A percentile compares a stretch with the other conserved stretches of the same genome.
These are phyloP conservation scores for Neodiprion fabricii DNA, from an alignment of 1,140 invertebrate species.

Conservation along the genomic window DNA sequence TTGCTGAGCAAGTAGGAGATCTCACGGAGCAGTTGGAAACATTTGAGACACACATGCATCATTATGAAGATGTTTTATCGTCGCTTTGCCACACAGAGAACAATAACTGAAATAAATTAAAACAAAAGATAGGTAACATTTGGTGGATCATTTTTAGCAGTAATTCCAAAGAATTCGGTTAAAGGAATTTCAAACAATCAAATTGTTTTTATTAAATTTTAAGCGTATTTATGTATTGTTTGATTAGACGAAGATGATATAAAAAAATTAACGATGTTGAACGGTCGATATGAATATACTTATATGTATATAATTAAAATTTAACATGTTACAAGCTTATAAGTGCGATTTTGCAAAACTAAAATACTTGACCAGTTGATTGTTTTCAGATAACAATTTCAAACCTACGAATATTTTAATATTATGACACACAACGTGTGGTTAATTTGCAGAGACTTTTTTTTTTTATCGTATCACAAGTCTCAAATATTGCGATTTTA, in stretches of 20 bases:
- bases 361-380: too few species aligned
- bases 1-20: slow-evolving; percentile 71
- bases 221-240: background rate
- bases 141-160: background rate
- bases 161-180: background rate
- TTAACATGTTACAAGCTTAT: too few species aligned
- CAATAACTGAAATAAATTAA: slow-evolving; percentile 53
- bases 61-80: slow-evolving; percentile 77
- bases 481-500: too few species aligned
- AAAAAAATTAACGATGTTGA: background rate
- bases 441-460: too few species aligned
- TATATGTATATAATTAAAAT: too few species aligned
- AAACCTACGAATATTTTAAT: too few species aligned
- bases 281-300: background rate
- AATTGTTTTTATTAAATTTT: background rate
- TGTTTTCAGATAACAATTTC: too few species aligned
- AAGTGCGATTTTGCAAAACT: too few species aligned
- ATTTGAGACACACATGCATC: slow-evolving; percentile 76
- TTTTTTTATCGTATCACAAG: too few species aligned
- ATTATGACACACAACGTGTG: too few species aligned
- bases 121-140: background rate
- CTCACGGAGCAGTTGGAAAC: slow-evolving; percentile 75
- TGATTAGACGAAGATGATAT: background rate
- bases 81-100: slow-evolving; percentile 67
- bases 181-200: background rate